phyloP scores from a whole-genome alignment of 2,888 invertebrate species.

The Rhagonycha fulva region DNA sequence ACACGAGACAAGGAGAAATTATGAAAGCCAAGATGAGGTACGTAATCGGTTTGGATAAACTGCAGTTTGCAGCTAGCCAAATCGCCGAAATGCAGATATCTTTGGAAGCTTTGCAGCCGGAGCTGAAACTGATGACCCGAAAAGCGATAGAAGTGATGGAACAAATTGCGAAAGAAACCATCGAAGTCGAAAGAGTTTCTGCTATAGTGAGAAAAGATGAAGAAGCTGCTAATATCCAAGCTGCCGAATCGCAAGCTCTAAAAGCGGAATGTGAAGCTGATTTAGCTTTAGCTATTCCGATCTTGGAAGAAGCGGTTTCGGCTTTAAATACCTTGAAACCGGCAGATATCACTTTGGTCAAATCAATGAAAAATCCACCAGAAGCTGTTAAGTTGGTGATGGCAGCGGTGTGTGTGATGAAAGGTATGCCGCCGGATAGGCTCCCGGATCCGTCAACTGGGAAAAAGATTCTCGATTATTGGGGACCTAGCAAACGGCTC shows the following conservation, averaged over 20 bases:
- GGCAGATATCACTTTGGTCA: conserved; percentile 81
- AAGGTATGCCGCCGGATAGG: conserved; percentile 76
- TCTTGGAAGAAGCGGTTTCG: conserved; percentile 73
- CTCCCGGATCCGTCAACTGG: conserved; percentile 73
- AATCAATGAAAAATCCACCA: conserved; percentile 89
- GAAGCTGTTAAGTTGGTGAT: conserved; percentile 81
- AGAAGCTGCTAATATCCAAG: conserved; percentile 84
- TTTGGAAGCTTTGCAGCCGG: conserved; percentile 73
- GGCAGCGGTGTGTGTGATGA: conserved; percentile 91
- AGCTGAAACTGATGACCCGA: conserved; percentile 71
- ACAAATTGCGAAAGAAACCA: conserved; percentile 75
- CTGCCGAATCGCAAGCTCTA: conserved; percentile 79
- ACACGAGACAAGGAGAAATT: conserved; percentile 73
- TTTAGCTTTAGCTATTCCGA: conserved; percentile 84
- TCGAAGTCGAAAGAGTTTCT: conserved; percentile 78
- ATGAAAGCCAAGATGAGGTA: conserved; percentile 73
- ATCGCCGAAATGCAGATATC: conserved; percentile 78
- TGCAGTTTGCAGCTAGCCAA: conserved; percentile 76
- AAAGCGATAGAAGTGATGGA: conserved; percentile 77
- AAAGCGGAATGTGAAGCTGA: conserved; percentile 93
- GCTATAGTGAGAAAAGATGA: conserved; percentile 84
- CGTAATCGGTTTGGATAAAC: conserved; percentile 64
- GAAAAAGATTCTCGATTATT: conserved; percentile 75
- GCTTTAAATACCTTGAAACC: conserved; percentile 86
- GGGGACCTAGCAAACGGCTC: conserved; percentile 83